Evolutionary conservation across 2,113 vertebrate species (phyloP).

Genomic region (Xyrauchen texanus): DNA sequence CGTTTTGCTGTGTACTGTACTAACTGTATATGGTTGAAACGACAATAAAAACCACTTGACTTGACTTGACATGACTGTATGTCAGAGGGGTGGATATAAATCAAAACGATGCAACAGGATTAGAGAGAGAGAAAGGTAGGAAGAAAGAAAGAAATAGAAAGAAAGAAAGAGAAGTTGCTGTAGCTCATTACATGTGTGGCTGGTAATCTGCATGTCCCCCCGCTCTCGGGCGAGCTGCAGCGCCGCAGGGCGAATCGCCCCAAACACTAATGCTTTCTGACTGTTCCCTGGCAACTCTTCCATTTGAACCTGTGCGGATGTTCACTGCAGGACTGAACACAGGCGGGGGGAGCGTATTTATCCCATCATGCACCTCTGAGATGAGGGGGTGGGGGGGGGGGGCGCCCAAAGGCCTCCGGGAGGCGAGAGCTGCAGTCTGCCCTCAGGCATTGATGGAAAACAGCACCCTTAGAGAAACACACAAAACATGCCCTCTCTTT

Average conservation of each 20-base stretch:
- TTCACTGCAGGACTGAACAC: slow-evolving; percentile 82
- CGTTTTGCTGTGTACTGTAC: too few species aligned
- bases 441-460: slow-evolving; percentile 95
- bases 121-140: slow-evolving; percentile 11
- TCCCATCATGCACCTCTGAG: slow-evolving; percentile 91
- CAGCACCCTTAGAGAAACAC: slow-evolving; percentile 87
- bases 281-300: slow-evolving; percentile 99
- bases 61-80: slow-evolving; percentile 54
- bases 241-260: slow-evolving; percentile 99
- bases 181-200: slow-evolving; percentile 83
- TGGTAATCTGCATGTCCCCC: slow-evolving; percentile 81
- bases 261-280: slow-evolving; percentile 99
- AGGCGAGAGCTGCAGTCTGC: slow-evolving; percentile 97
- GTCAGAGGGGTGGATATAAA: slow-evolving; percentile 64
- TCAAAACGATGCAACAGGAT: slow-evolving; percentile 55
- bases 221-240: slow-evolving; percentile 86
- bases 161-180: slow-evolving; percentile 63
- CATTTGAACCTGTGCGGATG: slow-evolving; percentile 98
- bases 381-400: slow-evolving; percentile 86
- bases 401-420: slow-evolving; percentile 96
- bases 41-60: too few species aligned
- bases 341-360: slow-evolving; percentile 75
- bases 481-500: slow-evolving; percentile 68
- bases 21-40: too few species aligned
- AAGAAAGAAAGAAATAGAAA: too few species aligned